Conservation (phyloP, 2,888 invertebrate genomes). For the Proisotoma minuta region DNA sequence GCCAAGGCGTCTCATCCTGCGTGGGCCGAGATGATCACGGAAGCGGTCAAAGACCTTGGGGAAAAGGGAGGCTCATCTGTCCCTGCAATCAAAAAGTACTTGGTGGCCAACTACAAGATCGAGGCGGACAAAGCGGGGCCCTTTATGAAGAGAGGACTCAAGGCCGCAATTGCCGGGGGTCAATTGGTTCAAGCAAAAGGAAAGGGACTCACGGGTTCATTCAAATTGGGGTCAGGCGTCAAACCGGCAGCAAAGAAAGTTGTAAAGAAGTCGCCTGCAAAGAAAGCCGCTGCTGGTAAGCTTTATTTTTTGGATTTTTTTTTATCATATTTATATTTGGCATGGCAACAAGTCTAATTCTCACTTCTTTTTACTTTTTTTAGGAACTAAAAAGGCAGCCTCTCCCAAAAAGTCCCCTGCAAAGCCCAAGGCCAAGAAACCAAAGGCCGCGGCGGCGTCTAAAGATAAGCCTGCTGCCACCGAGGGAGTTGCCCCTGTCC, state of each 20-base stretch:
- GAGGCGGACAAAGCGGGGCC: constrained; percentile 33
- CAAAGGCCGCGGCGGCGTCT: constrained; percentile 25
- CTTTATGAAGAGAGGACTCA: constrained; percentile 30
- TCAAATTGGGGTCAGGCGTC: constrained; percentile 21
- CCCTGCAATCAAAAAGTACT: constrained; percentile 40
- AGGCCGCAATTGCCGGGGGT: constrained; percentile 29
- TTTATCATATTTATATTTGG: background rate
- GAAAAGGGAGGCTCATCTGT: constrained; percentile 40
- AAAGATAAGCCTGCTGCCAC: constrained; percentile 17
- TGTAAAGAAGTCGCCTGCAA: constrained; percentile 20
- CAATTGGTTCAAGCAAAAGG: constrained; percentile 36
- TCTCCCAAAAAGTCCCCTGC: constrained; percentile 20
- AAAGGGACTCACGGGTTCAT: constrained; percentile 40
- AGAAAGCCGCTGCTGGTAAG: constrained; percentile 11
- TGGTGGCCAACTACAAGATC: constrained; percentile 36
- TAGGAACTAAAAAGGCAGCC: constrained; percentile 19
- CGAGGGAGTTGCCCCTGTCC: background rate
- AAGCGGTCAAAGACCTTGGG: constrained; percentile 36
- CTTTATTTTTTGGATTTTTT: too few species aligned
- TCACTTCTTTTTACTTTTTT: background rate
- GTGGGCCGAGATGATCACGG: constrained; percentile 37
- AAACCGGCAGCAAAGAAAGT: constrained; percentile 19
- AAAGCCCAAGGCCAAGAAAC: constrained; percentile 26
- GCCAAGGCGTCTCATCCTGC: constrained; percentile 27
- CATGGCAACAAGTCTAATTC: background rate